Conservation (phyloP, 2,888 invertebrate species). For the Taenaris catops region DNA sequence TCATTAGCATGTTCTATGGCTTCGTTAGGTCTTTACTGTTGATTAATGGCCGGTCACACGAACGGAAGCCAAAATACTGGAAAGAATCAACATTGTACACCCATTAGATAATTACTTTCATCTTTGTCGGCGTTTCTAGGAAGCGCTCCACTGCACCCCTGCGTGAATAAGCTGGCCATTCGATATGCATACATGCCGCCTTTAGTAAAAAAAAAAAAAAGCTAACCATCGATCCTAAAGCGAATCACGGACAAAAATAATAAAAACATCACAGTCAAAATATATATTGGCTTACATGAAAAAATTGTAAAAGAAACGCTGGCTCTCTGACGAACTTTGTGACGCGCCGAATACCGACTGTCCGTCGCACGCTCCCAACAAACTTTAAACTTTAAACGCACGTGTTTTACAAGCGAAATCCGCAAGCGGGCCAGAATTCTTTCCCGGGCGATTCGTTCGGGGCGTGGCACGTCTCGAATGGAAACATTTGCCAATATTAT, state of each 20-base stretch:
- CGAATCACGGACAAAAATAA: slow-evolving; percentile 75
- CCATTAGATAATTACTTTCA: slow-evolving; percentile 66
- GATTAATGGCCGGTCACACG: slow-evolving; percentile 56
- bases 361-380: slow-evolving; percentile 27
- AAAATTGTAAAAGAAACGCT: slow-evolving; percentile 64
- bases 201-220: slow-evolving; percentile 62
- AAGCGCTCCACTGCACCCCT: slow-evolving; percentile 35
- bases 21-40: slow-evolving; percentile 42
- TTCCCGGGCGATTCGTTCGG: slow-evolving; percentile 47
- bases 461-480: slow-evolving; percentile 75
- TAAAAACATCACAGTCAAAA: slow-evolving; percentile 80
- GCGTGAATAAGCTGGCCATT: slow-evolving; percentile 45
- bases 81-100: slow-evolving; percentile 62
- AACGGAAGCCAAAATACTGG: slow-evolving; percentile 73
- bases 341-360: slow-evolving; percentile 49
- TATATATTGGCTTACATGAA: slow-evolving; percentile 66
- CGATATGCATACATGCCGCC: slow-evolving; percentile 51
- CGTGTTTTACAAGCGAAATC: slow-evolving; percentile 19
- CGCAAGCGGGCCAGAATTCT: slow-evolving; percentile 27
- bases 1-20: too few relatives aligned
- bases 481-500: slow-evolving; percentile 80
- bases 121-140: slow-evolving; percentile 67
- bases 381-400: slow-evolving; percentile 27
- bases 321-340: slow-evolving; percentile 70
- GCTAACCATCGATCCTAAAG: slow-evolving; percentile 52